Percentiles rank a stretch among this genome's conserved stretches.
These are phyloP conservation scores for Solenopsis fugax DNA, from an alignment of 1,140 invertebrate species.

Conservation along the genomic window DNA sequence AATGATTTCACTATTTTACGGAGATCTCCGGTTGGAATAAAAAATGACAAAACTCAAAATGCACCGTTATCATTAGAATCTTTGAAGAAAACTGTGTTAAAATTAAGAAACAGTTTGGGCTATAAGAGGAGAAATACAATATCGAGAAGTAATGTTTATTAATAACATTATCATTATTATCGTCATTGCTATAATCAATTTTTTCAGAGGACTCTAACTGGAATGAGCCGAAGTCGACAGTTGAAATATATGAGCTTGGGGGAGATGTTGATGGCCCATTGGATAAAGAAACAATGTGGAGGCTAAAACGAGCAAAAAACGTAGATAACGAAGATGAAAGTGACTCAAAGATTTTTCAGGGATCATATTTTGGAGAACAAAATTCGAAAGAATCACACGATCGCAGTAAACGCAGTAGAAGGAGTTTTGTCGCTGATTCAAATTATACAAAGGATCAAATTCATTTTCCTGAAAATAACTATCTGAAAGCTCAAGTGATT, in stretches of 20 bases:
- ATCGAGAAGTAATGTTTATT: conserved; percentile 4
- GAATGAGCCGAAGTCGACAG: not conserved
- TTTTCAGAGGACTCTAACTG: not conserved
- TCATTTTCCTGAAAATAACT: not conserved
- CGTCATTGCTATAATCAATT: not conserved
- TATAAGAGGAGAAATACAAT: not conserved
- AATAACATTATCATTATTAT: not conserved
- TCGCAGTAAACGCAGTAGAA: conserved; percentile 65
- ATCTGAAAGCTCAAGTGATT: not conserved
- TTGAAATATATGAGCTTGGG: not conserved
- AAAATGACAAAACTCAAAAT: not conserved
- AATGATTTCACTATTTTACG: not conserved
- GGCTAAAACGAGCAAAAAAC: conserved; percentile 49
- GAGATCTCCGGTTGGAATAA: not conserved
- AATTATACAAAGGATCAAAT: not conserved
- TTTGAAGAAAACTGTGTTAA: conserved; percentile 70
- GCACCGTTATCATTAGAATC: conserved; percentile 63
- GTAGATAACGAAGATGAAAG: conserved; percentile 34
- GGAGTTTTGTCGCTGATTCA: not conserved
- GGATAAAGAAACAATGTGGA: conserved; percentile 34
- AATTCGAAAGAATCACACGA: conserved; percentile 32
- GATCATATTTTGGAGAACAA: conserved; percentile 41
- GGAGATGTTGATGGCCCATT: not conserved
- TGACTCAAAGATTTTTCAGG: conserved; percentile 44
- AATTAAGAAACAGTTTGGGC: conserved; percentile 66